Evolutionary conservation across 2,888 invertebrate species (phyloP), one percentile per base, ranked within the genome.

Genomic region (Netelia melanura): DNA sequence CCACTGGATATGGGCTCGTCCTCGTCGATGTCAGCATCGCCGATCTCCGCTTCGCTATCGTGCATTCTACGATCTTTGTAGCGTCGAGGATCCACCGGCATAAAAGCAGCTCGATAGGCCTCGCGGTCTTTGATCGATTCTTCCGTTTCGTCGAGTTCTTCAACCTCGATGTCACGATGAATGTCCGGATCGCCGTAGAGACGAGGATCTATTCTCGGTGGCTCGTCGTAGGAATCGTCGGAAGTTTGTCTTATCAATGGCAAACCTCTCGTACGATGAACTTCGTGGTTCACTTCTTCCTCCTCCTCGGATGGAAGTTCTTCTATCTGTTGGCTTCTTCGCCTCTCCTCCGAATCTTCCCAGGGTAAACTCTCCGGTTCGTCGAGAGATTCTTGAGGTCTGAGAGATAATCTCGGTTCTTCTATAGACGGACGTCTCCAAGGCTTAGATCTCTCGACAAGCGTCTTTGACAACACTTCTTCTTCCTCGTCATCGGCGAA

Each of bases 381-480:
- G 3, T 88, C 88, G 3, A 86, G 14, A 0, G 88, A 89, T 5
- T 87, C 90, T 48, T 91, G 91, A 0, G 88, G 88, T 14, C 90
- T 88, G 2, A 92, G 87, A 2, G 93, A 91, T 11, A 92, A 56
- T 56, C 93, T 85, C 0, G 93, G 93, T 76, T 91, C 89, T 78
- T 94, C 93, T 3, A 92, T 43, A 0, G 92, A 92, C 2, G 93
- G 91, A 81, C 91, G 93, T n/a, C 91, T 87, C 93, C 93, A 94
- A 0, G 93, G 93, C 30, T 89, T 89, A 0, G 91, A 88, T 2
- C 91, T 89, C 10, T 93, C 92, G 0, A 84, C 88, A 0, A 90
- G 87, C 1, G 87, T 86, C 8, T 87, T 84, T 0, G 71, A 72
- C 0, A 87, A 88, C 0, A 88, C 74, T 0, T 84, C 84, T 8